A percentile compares a stretch with the other conserved stretches of the same genome.
Evolutionary conservation across 2,888 invertebrate genomes (phyloP).

Genomic region (Hecatera dysodea): DNA sequence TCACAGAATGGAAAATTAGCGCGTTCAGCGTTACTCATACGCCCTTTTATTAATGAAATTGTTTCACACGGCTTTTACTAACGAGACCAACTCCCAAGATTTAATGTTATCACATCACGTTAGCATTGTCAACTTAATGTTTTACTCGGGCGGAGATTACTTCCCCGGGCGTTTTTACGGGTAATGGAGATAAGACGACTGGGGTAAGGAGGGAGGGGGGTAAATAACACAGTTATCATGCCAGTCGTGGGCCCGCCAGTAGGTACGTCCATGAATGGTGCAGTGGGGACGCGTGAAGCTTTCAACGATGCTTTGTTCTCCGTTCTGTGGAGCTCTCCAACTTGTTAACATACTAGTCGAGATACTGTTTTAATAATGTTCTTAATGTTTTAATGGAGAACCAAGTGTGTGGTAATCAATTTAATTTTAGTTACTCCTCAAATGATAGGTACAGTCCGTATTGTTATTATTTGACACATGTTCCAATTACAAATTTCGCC

Average conservation of each 20-base stretch:
- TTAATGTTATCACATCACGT: conserved; percentile 56
- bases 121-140: conserved; percentile 61
- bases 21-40: conserved; percentile 38
- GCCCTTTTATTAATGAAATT: conserved; percentile 48
- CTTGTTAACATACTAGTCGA: conserved; percentile 27
- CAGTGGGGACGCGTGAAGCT: conserved; percentile 61
- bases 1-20: conserved; percentile 31
- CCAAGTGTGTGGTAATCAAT: not conserved
- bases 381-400: not conserved
- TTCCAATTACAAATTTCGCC: conserved; percentile 1
- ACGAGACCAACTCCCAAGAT: conserved; percentile 39
- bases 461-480: not conserved
- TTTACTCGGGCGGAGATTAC: conserved; percentile 54
- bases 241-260: conserved; percentile 25
- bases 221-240: conserved; percentile 61
- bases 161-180: conserved; percentile 58
- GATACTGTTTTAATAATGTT: conserved; percentile 14
- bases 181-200: conserved; percentile 64
- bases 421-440: not conserved
- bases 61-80: conserved; percentile 46
- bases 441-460: not conserved
- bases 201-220: conserved; percentile 27
- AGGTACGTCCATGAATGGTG: conserved; percentile 49
- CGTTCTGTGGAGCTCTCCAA: conserved; percentile 33
- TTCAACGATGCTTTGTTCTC: conserved; percentile 59